These are phyloP conservation scores for Acleris sparsana DNA, from an alignment of 2,888 invertebrate genomes.

Conservation along the genomic window DNA sequence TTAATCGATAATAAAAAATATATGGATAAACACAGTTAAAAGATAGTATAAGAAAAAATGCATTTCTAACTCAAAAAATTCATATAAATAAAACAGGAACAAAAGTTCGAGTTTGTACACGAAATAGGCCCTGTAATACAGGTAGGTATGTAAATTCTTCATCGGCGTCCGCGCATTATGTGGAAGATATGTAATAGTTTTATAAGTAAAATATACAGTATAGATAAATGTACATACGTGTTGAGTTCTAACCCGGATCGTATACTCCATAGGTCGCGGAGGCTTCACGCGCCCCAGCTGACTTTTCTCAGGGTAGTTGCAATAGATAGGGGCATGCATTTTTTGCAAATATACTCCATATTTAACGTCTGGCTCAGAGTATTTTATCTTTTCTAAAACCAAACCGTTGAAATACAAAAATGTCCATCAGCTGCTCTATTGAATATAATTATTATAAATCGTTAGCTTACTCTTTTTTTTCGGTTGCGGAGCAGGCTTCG, in stretches of 20 bases:
- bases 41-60: no score
- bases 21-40: no score
- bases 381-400: constrained; percentile 53
- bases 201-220: no score
- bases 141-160: no score
- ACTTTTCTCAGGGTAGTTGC: constrained; percentile 44
- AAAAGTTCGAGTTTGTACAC: no score
- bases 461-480: constrained; percentile 47
- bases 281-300: constrained; percentile 42
- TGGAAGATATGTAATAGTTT: no score
- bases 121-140: no score
- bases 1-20: no score
- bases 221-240: constrained; percentile 47
- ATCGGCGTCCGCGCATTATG: background rate
- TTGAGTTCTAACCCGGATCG: constrained; percentile 59
- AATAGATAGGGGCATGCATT: constrained; percentile 54
- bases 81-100: no score
- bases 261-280: constrained; percentile 57
- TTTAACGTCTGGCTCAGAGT: constrained; percentile 54
- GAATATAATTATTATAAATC: background rate
- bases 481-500: constrained; percentile 41
- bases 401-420: background rate
- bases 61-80: no score
- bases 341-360: constrained; percentile 68
- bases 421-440: background rate